phyloP scores from a whole-genome alignment of 2,797 vertebrate genomes.

The Scomberomorus guttatus region DNA sequence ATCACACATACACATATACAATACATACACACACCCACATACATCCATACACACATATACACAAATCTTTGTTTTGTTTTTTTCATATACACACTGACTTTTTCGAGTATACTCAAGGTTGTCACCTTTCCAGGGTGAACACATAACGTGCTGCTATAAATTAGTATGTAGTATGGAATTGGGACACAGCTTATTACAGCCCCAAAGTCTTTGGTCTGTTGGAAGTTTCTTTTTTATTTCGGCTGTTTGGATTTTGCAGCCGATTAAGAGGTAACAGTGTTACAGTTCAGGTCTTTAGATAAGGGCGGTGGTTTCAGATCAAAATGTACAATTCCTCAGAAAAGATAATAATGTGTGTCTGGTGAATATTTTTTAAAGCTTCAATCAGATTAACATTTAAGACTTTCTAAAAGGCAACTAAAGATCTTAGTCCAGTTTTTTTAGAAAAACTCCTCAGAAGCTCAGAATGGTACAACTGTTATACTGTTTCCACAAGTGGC shows the following conservation, averaged over 20 bases:
- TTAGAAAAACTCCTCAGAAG: slow-evolving; percentile 17
- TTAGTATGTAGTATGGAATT: not conserved
- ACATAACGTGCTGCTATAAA: too few relatives aligned
- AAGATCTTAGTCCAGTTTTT: slow-evolving; percentile 24
- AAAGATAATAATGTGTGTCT: slow-evolving; percentile 12
- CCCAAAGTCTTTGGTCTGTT: too few relatives aligned
- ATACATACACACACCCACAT: too few relatives aligned
- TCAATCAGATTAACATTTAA: slow-evolving; percentile 26
- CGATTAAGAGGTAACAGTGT: not conserved
- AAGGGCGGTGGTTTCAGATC: not conserved
- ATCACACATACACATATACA: too few relatives aligned
- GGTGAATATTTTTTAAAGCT: slow-evolving; percentile 3
- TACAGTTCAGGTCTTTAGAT: not conserved
- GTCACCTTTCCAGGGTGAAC: too few relatives aligned
- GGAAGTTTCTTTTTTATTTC: not conserved
- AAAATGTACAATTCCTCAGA: not conserved
- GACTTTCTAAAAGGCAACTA: slow-evolving; percentile 22
- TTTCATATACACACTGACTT: too few relatives aligned
- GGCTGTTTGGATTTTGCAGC: not conserved
- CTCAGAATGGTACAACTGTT: slow-evolving; percentile 50
- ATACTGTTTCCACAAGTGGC: slow-evolving; percentile 55
- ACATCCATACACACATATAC: too few relatives aligned
- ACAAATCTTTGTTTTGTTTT: too few relatives aligned
- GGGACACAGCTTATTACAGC: not conserved
- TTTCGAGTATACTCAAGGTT: too few relatives aligned